Evolutionary conservation across 2,113 vertebrate genomes (phyloP).

Genomic region (Eulacestoma nigropectus): DNA sequence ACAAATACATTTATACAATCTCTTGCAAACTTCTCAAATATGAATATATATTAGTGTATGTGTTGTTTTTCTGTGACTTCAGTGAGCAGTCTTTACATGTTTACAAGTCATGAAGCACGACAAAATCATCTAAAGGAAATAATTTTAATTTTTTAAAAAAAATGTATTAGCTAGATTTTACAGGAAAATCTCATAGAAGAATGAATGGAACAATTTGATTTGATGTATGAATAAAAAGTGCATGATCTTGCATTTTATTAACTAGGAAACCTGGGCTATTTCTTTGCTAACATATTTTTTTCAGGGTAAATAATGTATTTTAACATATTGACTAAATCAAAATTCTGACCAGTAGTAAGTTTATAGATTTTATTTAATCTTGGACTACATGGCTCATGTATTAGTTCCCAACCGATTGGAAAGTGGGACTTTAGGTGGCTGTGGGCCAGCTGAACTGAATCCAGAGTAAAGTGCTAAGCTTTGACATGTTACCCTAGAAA

Average conservation of each 20-base stretch:
- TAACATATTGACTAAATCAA: background rate
- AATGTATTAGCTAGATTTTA: background rate
- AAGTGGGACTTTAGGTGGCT: slow-evolving; percentile 11
- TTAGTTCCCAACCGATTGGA: slow-evolving; percentile 27
- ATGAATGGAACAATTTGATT: background rate
- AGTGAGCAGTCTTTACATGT: background rate
- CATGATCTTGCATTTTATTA: background rate
- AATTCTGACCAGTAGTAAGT: background rate
- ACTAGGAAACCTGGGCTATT: background rate
- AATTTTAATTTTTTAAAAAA: background rate
- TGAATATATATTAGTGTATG: background rate
- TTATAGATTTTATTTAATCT: slow-evolving; percentile 53
- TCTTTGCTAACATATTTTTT: background rate
- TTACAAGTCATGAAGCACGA: background rate
- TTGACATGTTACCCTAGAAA: slow-evolving; percentile 40
- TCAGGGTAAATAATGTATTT: slow-evolving; percentile 10
- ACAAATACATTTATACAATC: background rate
- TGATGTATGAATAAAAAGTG: background rate
- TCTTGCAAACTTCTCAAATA: background rate
- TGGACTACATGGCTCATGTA: slow-evolving; percentile 16
- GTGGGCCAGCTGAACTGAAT: slow-evolving; percentile 12
- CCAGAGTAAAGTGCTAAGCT: slow-evolving; percentile 27
- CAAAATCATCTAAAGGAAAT: background rate
- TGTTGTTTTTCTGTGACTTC: background rate
- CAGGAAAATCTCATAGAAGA: background rate